phyloP scores from a whole-genome alignment of 2,113 vertebrate species.

The Mungos mungo region DNA sequence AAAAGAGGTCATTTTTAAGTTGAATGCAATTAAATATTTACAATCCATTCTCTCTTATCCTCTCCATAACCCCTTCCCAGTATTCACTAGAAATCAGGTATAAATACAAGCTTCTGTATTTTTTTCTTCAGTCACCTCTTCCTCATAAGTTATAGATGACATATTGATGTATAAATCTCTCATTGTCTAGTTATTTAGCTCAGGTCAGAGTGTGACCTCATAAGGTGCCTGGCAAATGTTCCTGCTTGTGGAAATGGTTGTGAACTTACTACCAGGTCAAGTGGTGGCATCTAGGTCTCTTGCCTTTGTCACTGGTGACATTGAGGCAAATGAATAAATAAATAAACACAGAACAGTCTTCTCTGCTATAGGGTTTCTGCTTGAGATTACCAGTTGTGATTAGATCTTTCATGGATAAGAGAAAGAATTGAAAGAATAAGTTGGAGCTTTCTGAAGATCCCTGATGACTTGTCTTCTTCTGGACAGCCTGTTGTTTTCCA shows the following conservation, averaged over 20 bases:
- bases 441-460: not conserved
- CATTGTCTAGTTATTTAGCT: not conserved
- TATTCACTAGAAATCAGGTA: slow-evolving; percentile 28
- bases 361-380: not conserved
- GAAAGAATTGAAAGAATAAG: slow-evolving; percentile 28
- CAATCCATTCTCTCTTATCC: not conserved
- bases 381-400: not conserved
- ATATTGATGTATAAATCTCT: not conserved
- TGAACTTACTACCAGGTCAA: not conserved
- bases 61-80: not conserved
- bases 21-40: not conserved
- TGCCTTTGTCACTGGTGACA: slow-evolving; percentile 11
- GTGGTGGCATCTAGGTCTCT: not conserved
- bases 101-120: not conserved
- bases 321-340: not conserved
- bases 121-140: not conserved
- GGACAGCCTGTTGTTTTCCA: slow-evolving; percentile 53
- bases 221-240: not conserved
- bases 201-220: not conserved
- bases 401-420: not conserved
- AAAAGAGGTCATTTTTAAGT: not conserved
- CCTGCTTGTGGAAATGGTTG: not conserved
- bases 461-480: slow-evolving; percentile 24
- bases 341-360: not conserved
- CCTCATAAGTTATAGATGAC: not conserved